Base-by-base conservation (phyloP, 2,797 vertebrate species). In the Rhinatrema bivittatum region DNA sequence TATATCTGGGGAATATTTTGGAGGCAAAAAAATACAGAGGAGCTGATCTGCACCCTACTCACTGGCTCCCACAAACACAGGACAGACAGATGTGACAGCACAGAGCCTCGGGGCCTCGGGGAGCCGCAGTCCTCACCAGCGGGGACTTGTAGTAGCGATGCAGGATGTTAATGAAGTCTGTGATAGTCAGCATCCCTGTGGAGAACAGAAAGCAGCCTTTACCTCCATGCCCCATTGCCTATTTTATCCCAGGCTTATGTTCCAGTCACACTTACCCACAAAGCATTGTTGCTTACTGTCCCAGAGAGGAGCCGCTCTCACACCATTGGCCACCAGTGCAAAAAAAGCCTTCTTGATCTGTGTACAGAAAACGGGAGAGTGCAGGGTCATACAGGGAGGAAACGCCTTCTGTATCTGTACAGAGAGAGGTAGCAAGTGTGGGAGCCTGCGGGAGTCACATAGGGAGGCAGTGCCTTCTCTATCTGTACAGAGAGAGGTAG, bases 141-240 rank as follows among this genome's bases (percentile, higher is more conserved):
- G 96, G 94, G 3, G 93, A 96, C 42, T 83, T 91, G 72, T 95
- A 99, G 68, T 97, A 98, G 10, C 93, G 89, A 52, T 99, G 96
- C 25, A 99, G 86, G 54, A 99, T 97, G 70, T 97, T 87, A 79
- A 99, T 98, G 72, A 99, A 99, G 68, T 99, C 96, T 0, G 94
- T 97, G 79, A 99, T 99, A 46, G 96, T 99, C 65, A 98, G 79
- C 95, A 99, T 99, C 27, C 95, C 95, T 99, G 67, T 5, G 12
- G 18, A 17, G 17, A 10, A 11, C 5, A 18, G 10, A 30, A 17
- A n/a, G n/a, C n/a, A n/a, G n/a, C n/a, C n/a, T n/a, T n/a, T n/a
- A n/a, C n/a, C n/a, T n/a, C n/a, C n/a, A n/a, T n/a, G n/a, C n/a
- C n/a, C n/a, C n/a, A n/a, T n/a, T n/a, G n/a, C n/a, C n/a, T n/a